Base-by-base conservation (phyloP, 2,888 invertebrate genomes). In the Philereme vetulata region DNA sequence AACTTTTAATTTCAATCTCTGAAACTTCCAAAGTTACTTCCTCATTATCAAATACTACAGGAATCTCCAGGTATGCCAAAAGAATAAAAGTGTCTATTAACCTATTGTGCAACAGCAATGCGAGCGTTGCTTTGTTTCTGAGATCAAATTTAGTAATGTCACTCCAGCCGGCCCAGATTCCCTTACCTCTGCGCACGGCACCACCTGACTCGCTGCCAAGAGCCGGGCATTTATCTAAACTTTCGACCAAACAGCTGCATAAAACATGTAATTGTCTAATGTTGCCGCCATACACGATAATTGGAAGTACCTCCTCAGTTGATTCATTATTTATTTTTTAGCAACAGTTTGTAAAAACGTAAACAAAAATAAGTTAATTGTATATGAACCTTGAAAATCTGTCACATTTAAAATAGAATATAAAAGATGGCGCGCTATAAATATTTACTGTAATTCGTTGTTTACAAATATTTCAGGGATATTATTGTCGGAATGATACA, bases 91-190 rank as follows among this genome's bases (percentile, higher is more conserved):
- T 32, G 48, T 58, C 44, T 55, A 51, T 62, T 58, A 62, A 62
- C 62, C 62, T 62, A 64, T 61, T 63, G 56, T 59, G 67, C 62
- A 64, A 65, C 51, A 56, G 54, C 78, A 70, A 76, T 56, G 59
- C 78, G 81, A 46, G 42, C 5, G 83, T 80, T 82, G 85, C 84
- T 87, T 86, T 89, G 88, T 89, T 85, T 78, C 81, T 75, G 78
- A 74, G 86, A 88, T 90, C 88, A 88, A 89, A 91, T 90, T 89
- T 91, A 91, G 90, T 90, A 87, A 85, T 90, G 91, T 90, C 90
- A 89, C 88, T 92, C 91, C 91, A 92, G 91, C 72, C 89, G 91
- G 80, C 89, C 90, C 86, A 89, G 86, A 90, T 91, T 88, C 88
- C 80, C 86, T 84, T 78, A 84, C 84, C 83, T 86, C 80, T 92